Evolutionary conservation across 2,113 vertebrate species (phyloP).

Genomic region (Kryptolebias marmoratus): DNA sequence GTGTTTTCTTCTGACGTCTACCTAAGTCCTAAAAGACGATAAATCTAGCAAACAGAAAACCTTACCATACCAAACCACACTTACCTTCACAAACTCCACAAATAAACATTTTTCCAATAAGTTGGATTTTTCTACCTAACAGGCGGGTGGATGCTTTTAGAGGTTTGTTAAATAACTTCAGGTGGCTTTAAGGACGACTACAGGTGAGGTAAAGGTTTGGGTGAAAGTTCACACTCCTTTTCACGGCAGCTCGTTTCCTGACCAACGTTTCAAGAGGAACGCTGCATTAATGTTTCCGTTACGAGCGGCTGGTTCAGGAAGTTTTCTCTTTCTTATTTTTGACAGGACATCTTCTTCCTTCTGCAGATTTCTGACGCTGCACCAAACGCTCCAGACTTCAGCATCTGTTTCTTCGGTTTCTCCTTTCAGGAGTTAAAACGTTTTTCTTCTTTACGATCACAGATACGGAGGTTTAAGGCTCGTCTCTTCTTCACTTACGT

Average conservation of each 20-base stretch:
- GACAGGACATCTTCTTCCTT: not conserved
- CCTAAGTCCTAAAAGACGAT: not conserved
- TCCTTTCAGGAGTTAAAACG: not conserved
- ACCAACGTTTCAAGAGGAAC: too few species aligned
- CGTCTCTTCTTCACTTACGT: not conserved
- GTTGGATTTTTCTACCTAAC: not conserved
- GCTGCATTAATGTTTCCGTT: too few species aligned
- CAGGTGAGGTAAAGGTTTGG: conserved; percentile 23
- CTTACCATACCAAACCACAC: conserved; percentile 64
- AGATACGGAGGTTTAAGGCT: not conserved
- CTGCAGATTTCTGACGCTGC: not conserved
- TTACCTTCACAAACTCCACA: conserved; percentile 39
- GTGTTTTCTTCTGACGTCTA: not conserved
- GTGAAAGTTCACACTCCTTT: conserved; percentile 73
- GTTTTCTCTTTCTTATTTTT: not conserved
- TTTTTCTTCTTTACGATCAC: not conserved
- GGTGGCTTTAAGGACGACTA: not conserved
- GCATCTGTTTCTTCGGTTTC: not conserved
- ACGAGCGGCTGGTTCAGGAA: not conserved
- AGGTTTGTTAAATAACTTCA: not conserved
- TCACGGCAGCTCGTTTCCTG: not conserved
- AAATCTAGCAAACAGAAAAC: not conserved
- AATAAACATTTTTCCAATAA: not conserved
- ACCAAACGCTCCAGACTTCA: not conserved
- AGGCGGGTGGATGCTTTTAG: not conserved